A percentile compares a stretch with the other conserved stretches of the same genome.
Evolutionary conservation across 2,113 vertebrate genomes (phyloP).

Genomic region (Dasyprocta punctata): DNA sequence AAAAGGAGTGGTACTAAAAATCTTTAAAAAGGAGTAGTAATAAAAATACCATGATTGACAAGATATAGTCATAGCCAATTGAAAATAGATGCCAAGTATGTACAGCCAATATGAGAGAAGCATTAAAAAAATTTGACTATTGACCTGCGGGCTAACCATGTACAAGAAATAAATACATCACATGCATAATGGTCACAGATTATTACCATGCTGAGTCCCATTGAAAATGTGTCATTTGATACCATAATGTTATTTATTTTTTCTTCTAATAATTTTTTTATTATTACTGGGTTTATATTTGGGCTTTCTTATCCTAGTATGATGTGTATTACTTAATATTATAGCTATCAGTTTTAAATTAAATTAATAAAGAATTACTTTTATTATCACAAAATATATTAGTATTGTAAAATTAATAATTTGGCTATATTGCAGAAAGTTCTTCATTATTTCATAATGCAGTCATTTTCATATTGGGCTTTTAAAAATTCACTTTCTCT

Average conservation of each 20-base stretch:
- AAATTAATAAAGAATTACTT: background rate
- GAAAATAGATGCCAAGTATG: background rate
- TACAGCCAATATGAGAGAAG: background rate
- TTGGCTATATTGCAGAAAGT: background rate
- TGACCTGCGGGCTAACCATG: background rate
- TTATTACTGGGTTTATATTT: background rate
- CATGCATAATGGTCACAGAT: background rate
- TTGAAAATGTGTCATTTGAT: background rate
- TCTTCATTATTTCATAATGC: background rate
- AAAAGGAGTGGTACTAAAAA: background rate
- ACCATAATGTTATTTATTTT: fast-evolving
- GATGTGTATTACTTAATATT: background rate
- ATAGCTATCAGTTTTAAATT: background rate
- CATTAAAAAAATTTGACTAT: background rate
- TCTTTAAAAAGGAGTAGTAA: background rate
- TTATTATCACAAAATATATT: background rate
- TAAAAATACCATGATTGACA: background rate
- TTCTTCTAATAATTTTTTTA: background rate
- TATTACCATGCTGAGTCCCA: background rate
- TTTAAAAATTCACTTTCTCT: background rate
- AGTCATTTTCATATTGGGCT: background rate
- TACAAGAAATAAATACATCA: background rate
- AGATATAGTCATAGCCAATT: background rate
- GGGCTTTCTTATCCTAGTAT: background rate
- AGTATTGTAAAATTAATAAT: background rate